phyloP scores from a whole-genome alignment of 2,888 invertebrate species.

The Erebia epiphron region DNA sequence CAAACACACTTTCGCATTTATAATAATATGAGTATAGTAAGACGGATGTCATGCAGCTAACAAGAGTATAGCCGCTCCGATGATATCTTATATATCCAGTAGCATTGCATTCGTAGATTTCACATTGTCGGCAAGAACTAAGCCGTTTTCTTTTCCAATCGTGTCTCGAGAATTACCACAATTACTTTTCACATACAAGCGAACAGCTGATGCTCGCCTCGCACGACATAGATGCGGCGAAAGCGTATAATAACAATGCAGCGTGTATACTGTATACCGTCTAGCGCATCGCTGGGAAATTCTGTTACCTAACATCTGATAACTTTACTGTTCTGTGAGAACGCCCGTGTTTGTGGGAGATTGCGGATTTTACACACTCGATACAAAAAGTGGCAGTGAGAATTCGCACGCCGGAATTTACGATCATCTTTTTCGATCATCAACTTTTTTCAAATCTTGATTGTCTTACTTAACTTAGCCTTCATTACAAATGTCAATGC shows the following conservation, averaged over 20 bases:
- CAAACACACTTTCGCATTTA: background rate
- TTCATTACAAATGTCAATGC: too few relatives aligned
- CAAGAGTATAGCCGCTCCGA: background rate
- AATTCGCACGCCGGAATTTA: background rate
- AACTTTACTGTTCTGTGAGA: slow-evolving; percentile 35
- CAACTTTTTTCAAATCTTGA: too few relatives aligned
- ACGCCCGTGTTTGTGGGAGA: slow-evolving; percentile 7
- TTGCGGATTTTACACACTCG: slow-evolving; percentile 11
- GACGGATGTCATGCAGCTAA: background rate
- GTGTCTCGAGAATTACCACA: slow-evolving; percentile 62
- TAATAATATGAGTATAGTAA: background rate
- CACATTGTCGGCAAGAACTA: slow-evolving; percentile 13
- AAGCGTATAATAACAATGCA: slow-evolving; percentile 61
- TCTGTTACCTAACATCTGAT: slow-evolving; percentile 46
- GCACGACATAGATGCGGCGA: slow-evolving; percentile 67
- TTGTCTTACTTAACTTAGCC: too few relatives aligned
- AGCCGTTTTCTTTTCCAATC: slow-evolving; percentile 43
- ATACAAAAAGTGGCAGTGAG: slow-evolving; percentile 14
- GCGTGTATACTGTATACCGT: slow-evolving; percentile 29
- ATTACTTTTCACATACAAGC: slow-evolving; percentile 60
- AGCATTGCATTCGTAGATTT: slow-evolving; percentile 13
- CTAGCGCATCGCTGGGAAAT: slow-evolving; percentile 42
- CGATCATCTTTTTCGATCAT: background rate
- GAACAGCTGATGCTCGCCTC: slow-evolving; percentile 75
- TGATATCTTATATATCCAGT: slow-evolving; percentile 8